Evolutionary conservation across 2,113 vertebrate species (phyloP).

Genomic region (Burhinus bistriatus): DNA sequence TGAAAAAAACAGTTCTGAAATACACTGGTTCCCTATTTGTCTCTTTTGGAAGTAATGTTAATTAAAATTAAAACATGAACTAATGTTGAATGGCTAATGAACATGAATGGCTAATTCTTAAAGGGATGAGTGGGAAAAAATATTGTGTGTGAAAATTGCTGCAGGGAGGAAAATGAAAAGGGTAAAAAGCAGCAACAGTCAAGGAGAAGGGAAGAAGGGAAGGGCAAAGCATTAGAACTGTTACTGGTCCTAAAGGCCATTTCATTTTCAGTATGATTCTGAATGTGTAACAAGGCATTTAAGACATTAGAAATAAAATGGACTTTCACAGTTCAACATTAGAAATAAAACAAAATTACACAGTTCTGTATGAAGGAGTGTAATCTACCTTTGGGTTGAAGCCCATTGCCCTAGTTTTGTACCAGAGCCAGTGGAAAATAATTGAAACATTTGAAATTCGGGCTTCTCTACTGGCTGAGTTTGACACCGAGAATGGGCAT

Average conservation of each 20-base stretch:
- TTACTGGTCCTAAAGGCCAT: neutral
- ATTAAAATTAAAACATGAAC: neutral
- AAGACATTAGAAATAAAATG: neutral
- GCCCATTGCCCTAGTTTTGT: neutral
- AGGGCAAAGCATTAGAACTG: neutral
- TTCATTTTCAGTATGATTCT: neutral
- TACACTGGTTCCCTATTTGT: neutral
- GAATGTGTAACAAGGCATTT: neutral
- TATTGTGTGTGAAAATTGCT: neutral
- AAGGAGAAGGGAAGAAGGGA: neutral
- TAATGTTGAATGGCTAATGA: too few species aligned
- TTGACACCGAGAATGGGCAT: neutral
- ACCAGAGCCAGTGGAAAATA: neutral
- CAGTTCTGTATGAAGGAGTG: neutral
- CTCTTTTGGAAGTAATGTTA: neutral
- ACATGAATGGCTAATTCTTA: neutral
- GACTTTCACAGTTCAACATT: neutral
- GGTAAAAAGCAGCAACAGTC: neutral
- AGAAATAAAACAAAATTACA: neutral
- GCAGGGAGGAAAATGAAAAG: neutral
- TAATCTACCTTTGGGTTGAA: neutral
- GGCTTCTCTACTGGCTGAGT: neutral
- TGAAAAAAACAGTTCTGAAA: neutral
- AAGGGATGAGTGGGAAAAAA: neutral
- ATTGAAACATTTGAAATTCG: neutral